Base-by-base conservation (phyloP, 2,113 vertebrate species). In the Lonchura striata region DNA sequence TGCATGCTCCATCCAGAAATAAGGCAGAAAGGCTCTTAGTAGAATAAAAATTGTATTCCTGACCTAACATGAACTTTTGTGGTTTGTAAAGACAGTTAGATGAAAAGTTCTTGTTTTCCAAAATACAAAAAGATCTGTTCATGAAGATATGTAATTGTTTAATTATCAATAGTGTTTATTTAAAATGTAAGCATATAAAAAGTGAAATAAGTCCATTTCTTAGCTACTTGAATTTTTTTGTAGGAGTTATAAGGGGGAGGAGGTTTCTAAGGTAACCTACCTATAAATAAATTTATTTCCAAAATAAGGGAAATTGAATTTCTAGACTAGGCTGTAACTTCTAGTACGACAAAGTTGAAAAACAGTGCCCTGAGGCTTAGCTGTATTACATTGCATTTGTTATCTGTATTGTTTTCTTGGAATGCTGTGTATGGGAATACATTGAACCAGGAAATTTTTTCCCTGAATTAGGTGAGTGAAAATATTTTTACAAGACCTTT, bases 191-290 rank as follows among this genome's bases (percentile, higher is more conserved):
- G 30, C 56, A 91, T 56, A 59, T 82, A 37, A 92, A 86, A 94
- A 95, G 49, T 81, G 27, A 83, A 96, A 60, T 28, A 83, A 78
- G 59, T 75, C 8, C 4, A 59, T 78, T 90, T 83, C 82, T 86
- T 92, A 81, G n/a, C 41, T 78, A 64, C 85, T 71, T 85, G 31
- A 74, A 86, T 30, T 3, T 2, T 56, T 86, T 95, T 80, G 47
- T 88, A 52, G 68, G 68, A 72, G 37, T 84, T 87, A 25, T 3
- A 81, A 78, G 53, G 28, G 24, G 42, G 44, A 61, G 47, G n/a
- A 74, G 6, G 88, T 94, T 96, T 94, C 94, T 93, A 90, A 83
- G 79, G 85, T 91, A 92, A 93, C 88, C 30, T 82, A 63, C 60
- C 23, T 77, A 70, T 88, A 95, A 92, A 84, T 90, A 92, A 72